Percentiles rank a stretch among this genome's conserved stretches.
Conservation (phyloP, 1,140 invertebrate genomes). For the Habropoda laboriosa region DNA sequence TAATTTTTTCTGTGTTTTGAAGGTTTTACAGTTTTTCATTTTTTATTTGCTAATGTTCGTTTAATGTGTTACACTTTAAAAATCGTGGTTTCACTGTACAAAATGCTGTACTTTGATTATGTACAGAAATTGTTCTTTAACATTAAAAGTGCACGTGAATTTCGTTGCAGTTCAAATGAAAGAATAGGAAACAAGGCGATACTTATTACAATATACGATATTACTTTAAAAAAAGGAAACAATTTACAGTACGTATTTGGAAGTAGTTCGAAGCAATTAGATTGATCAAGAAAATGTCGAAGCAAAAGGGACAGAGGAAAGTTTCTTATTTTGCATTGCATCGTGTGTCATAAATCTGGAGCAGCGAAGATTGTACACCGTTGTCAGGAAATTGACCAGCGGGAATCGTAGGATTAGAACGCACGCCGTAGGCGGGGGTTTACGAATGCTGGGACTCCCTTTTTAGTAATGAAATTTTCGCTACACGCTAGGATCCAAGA, state of each 20-base stretch:
- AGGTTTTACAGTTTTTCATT: no score
- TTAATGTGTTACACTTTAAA: no score
- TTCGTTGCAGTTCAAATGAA: no score
- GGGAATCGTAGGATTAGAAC: not conserved
- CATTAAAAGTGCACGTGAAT: no score
- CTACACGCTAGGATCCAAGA: not conserved
- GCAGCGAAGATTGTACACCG: not conserved
- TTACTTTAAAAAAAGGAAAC: not conserved
- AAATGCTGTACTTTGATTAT: no score
- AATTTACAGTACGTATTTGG: not conserved
- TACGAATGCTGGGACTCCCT: not conserved
- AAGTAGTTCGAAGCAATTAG: not conserved
- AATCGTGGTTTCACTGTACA: no score
- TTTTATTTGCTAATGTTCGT: no score
- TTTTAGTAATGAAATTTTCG: slow-evolving; percentile 26
- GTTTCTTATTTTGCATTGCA: not conserved
- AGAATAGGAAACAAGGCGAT: no score
- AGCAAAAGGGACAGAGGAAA: not conserved
- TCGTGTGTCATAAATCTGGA: not conserved
- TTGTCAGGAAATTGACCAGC: slow-evolving; percentile 3
- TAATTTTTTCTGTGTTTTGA: no score
- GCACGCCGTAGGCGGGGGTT: no score
- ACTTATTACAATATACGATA: no score
- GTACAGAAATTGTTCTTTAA: no score
- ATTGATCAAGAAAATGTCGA: not conserved